Evolutionary conservation across 2,888 invertebrate species (phyloP), one percentile per base, ranked within the genome.

Genomic region (Noctua pronuba): DNA sequence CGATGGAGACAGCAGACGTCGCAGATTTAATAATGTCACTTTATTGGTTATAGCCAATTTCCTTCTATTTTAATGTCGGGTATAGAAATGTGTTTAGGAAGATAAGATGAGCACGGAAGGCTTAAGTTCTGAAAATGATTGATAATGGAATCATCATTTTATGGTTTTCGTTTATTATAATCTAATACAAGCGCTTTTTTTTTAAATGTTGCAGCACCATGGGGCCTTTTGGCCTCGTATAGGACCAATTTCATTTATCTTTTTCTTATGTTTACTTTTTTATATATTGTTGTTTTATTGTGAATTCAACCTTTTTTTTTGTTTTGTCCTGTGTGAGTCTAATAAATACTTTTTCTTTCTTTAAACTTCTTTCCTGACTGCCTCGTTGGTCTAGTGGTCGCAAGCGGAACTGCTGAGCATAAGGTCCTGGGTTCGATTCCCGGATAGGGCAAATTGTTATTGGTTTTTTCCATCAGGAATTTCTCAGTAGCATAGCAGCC

Each of bases 11-110:
- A 41, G 31, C 71, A 60, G 44, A 65, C 44, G 31, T 58, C n/a
- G 5, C 35, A 60, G 38, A 80, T 79, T 67, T 66, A 83, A 79
- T 79, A 70, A 60, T 38, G 66, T 46, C 38, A 52, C 11, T 66
- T 78, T 52, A 83, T 70, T 41, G 35, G 10, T 31, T 52, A n/a
- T 16, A 55, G 5, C 31, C 18, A 49, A 49, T 82, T 79, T 82
- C n/a, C 18, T 46, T 35, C 6, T 58, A 31, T 52, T 44, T 62
- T 38, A 62, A 55, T 49, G 24, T n/a, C 6, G 38, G 24, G 8
- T 66, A 8, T 35, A 44, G 49, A n/a, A 67, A 46, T 75, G 24
- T 55, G 31, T 21, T 38, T 65, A 18, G 16, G 13, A 52, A 41
- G 35, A 55, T 28, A 38, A 38, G 18, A 41, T 10, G 2, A 38